Percentiles rank a stretch among this genome's conserved stretches.
Evolutionary conservation across 2,888 invertebrate species (phyloP).

Genomic region (Bedellia somnulentella): DNA sequence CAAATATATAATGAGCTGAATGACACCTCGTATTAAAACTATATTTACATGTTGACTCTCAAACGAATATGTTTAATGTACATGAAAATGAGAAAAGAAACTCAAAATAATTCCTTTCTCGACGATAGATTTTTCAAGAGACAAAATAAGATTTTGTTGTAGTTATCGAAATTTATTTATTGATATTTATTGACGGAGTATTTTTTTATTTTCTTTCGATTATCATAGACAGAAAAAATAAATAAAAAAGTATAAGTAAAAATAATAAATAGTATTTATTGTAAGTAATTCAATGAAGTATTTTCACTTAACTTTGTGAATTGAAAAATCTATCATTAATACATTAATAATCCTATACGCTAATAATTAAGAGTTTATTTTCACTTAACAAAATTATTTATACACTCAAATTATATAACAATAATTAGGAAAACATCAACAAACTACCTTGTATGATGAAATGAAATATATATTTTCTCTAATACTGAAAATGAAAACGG

Average conservation of each 20-base stretch:
- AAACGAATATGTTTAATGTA: constrained; percentile 48
- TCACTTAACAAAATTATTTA: constrained; percentile 56
- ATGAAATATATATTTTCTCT: constrained; percentile 14
- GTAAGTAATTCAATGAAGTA: constrained; percentile 60
- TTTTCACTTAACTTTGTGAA: too few relatives aligned
- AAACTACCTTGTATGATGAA: constrained; percentile 27
- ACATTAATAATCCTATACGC: constrained; percentile 53
- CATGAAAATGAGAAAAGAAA: too few relatives aligned
- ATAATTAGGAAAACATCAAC: constrained; percentile 38
- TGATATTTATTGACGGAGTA: too few relatives aligned
- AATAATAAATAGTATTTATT: constrained; percentile 55
- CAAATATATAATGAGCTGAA: constrained; percentile 53
- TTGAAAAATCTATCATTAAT: too few relatives aligned
- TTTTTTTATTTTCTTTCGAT: too few relatives aligned
- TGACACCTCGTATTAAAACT: constrained; percentile 32
- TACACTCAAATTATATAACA: constrained; percentile 54
- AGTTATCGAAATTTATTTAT: too few relatives aligned
- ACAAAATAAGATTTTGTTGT: too few relatives aligned
- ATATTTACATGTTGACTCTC: constrained; percentile 58
- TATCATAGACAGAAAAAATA: too few relatives aligned
- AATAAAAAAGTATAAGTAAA: constrained; percentile 45
- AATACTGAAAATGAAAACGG: constrained; percentile 41
- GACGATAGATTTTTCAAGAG: too few relatives aligned
- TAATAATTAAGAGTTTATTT: constrained; percentile 58
- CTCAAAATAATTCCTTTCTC: too few relatives aligned